phyloP scores from a whole-genome alignment of 2,797 vertebrate species.

The Falco biarmicus region DNA sequence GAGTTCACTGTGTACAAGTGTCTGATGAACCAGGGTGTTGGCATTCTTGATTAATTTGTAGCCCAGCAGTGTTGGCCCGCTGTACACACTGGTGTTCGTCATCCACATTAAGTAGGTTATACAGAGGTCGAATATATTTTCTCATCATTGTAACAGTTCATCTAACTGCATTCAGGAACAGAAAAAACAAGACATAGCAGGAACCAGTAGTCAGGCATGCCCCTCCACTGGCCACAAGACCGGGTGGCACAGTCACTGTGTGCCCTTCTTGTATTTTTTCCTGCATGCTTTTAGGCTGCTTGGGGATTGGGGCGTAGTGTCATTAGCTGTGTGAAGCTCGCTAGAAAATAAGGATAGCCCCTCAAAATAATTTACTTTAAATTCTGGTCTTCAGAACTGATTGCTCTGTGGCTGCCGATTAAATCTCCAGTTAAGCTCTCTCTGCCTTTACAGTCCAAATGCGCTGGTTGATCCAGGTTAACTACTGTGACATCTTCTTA shows the following conservation, averaged over 20 bases:
- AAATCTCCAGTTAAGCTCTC: not conserved
- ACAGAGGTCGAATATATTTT: not conserved
- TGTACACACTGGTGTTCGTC: not conserved
- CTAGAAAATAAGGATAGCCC: not conserved
- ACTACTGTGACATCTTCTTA: not conserved
- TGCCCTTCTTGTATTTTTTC: not conserved
- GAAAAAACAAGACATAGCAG: not conserved
- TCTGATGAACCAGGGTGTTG: accelerated
- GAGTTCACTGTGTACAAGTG: not conserved
- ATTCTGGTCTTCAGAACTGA: not conserved
- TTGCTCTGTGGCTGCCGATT: not conserved
- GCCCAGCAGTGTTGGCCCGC: not conserved
- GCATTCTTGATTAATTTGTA: not conserved
- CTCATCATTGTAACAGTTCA: not conserved
- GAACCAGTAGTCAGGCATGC: accelerated
- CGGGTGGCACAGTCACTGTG: not conserved
- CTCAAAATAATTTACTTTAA: not conserved
- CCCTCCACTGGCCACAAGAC: not conserved
- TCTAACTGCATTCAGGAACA: accelerated
- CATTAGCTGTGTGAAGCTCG: not conserved
- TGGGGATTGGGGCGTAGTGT: accelerated
- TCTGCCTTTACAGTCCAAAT: not conserved
- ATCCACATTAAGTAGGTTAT: not conserved
- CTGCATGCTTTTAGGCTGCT: not conserved
- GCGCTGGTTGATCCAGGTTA: not conserved